phyloP scores from a whole-genome alignment of 2,888 invertebrate genomes.

The Dysmachus trigonus region DNA sequence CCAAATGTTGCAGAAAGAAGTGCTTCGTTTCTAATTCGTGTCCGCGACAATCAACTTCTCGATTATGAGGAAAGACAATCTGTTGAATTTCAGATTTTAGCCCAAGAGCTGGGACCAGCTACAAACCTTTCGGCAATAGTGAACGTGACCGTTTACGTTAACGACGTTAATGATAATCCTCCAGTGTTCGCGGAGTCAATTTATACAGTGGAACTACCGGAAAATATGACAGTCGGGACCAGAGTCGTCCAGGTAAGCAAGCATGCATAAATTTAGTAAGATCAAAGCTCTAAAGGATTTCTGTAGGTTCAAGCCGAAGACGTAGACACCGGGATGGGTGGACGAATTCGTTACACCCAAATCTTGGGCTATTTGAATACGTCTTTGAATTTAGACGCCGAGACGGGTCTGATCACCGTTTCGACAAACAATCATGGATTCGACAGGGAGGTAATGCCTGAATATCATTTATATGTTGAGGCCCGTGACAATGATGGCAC shows the following conservation, averaged over 20 bases:
- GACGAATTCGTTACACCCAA: slow-evolving; percentile 80
- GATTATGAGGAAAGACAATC: slow-evolving; percentile 85
- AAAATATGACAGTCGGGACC: slow-evolving; percentile 80
- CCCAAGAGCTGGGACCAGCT: slow-evolving; percentile 81
- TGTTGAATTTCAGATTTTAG: slow-evolving; percentile 79
- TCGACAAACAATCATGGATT: slow-evolving; percentile 78
- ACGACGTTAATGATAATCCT: slow-evolving; percentile 88
- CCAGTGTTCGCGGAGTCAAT: slow-evolving; percentile 79
- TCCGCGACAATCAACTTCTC: slow-evolving; percentile 81
- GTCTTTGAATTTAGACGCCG: slow-evolving; percentile 79
- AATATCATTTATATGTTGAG: slow-evolving; percentile 82
- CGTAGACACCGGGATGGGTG: slow-evolving; percentile 80
- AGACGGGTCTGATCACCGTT: slow-evolving; percentile 82
- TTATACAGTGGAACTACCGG: slow-evolving; percentile 80
- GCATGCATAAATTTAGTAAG: slow-evolving; percentile 43
- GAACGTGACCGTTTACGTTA: slow-evolving; percentile 80
- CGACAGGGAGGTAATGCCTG: slow-evolving; percentile 83
- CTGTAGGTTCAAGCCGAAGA: slow-evolving; percentile 80
- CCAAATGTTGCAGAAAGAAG: slow-evolving; percentile 84
- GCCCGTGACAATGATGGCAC: slow-evolving; percentile 87
- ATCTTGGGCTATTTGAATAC: slow-evolving; percentile 81
- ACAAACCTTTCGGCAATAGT: slow-evolving; percentile 78
- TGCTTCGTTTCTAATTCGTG: slow-evolving; percentile 81
- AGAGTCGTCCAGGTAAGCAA: slow-evolving; percentile 69
- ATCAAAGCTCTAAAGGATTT: slow-evolving; percentile 56